These are phyloP conservation scores for Lasioglossum figueresi DNA, from an alignment of 2,888 invertebrate species.

Conservation along the genomic window DNA sequence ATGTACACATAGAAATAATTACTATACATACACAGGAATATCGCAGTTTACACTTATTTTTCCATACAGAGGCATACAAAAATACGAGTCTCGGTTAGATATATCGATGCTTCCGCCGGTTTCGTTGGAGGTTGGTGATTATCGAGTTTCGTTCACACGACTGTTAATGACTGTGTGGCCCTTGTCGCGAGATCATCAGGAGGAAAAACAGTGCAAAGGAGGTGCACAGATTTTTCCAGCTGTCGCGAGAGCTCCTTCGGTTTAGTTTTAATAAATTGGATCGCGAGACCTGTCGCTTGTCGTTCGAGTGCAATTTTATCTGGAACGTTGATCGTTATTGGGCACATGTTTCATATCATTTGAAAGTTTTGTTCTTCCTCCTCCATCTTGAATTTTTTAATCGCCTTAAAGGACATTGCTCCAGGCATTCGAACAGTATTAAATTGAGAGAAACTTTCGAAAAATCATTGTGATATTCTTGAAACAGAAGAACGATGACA, in stretches of 20 bases:
- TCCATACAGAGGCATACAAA: conserved; percentile 48
- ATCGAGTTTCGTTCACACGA: not conserved
- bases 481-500: no score
- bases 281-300: not conserved
- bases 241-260: not conserved
- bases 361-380: not conserved
- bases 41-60: conserved; percentile 45
- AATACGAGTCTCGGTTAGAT: conserved; percentile 14
- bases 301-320: not conserved
- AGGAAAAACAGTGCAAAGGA: not conserved
- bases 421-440: not conserved
- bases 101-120: conserved; percentile 3
- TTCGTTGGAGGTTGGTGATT: conserved; percentile 2
- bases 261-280: not conserved
- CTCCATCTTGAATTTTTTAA: not conserved
- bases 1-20: conserved; percentile 44
- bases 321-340: not conserved
- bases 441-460: not conserved
- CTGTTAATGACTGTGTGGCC: not conserved
- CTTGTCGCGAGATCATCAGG: not conserved
- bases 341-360: not conserved
- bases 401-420: not conserved
- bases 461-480: no score
- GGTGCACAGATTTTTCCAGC: not conserved
- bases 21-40: conserved; percentile 63